Evolutionary conservation across 2,888 invertebrate genomes (phyloP).

Genomic region (Drosophila villosipedis): DNA sequence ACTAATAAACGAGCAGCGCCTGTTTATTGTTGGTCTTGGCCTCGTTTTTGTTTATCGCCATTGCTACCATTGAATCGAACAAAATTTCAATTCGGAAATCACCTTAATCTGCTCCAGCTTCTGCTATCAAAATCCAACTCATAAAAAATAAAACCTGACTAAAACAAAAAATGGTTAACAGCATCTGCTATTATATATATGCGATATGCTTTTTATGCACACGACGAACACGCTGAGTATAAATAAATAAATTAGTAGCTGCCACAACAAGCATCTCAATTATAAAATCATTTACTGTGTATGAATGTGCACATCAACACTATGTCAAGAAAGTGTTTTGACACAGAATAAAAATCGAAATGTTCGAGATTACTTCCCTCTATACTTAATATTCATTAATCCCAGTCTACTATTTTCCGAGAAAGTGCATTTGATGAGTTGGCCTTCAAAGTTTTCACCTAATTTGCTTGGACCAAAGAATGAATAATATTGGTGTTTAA

Average conservation of each 20-base stretch:
- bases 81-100: conserved; percentile 43
- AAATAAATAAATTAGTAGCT: conserved; percentile 48
- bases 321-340: too few relatives aligned
- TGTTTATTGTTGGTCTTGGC: conserved; percentile 62
- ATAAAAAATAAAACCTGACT: conserved; percentile 1
- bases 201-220: conserved; percentile 57
- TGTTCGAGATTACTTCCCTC: too few relatives aligned
- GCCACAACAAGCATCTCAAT: conserved; percentile 31
- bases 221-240: conserved; percentile 34
- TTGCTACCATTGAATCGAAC: conserved; percentile 49
- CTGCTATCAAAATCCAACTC: conserved; percentile 33
- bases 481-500: background rate
- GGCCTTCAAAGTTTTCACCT: too few relatives aligned
- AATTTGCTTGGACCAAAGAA: too few relatives aligned
- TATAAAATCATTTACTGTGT: background rate
- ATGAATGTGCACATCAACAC: background rate
- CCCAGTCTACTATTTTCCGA: too few relatives aligned
- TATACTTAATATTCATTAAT: too few relatives aligned
- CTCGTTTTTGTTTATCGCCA: conserved; percentile 51
- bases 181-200: conserved; percentile 68
- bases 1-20: conserved; percentile 65
- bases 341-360: too few relatives aligned
- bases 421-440: too few relatives aligned
- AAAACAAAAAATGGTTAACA: background rate
- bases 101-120: conserved; percentile 30